Conservation (phyloP, 1,140 invertebrate species). For the Linepithema humile region DNA sequence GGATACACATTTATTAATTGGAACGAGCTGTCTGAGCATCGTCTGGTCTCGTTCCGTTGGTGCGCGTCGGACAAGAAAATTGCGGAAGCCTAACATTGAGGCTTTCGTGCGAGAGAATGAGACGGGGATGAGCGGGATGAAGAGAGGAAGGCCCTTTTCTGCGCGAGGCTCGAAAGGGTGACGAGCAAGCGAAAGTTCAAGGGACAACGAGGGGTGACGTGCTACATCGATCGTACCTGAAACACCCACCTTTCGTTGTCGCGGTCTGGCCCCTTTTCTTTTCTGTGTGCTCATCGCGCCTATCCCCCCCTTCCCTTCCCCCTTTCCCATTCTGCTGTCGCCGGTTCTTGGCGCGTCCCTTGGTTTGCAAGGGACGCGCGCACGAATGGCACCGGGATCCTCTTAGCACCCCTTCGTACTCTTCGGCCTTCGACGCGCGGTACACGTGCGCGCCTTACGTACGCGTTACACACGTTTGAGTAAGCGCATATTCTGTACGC, state of each 20-base stretch:
- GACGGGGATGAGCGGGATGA: background rate
- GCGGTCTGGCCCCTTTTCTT: constrained; percentile 45
- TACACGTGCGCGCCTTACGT: constrained; percentile 16
- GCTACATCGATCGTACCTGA: constrained; percentile 75
- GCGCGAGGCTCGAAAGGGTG: constrained; percentile 42
- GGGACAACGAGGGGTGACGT: constrained; percentile 56
- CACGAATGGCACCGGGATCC: constrained; percentile 24
- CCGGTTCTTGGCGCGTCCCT: too few species aligned
- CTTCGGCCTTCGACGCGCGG: background rate
- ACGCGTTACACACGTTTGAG: background rate
- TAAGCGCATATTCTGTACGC: constrained; percentile 17
- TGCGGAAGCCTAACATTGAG: constrained; percentile 70
- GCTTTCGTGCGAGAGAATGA: constrained; percentile 37
- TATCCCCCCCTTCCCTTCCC: background rate
- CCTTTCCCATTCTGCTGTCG: too few species aligned
- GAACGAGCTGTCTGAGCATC: constrained; percentile 46
- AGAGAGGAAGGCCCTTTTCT: constrained; percentile 30
- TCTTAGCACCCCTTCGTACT: constrained; percentile 35
- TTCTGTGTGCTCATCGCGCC: background rate
- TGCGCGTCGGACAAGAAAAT: constrained; percentile 65
- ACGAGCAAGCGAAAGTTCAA: constrained; percentile 54
- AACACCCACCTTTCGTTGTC: constrained; percentile 57
- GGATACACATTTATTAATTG: constrained; percentile 69
- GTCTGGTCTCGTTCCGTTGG: background rate
- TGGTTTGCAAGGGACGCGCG: too few species aligned